Evolutionary conservation across 2,888 invertebrate genomes (phyloP).

Genomic region (Perizoma flavofasciatum): DNA sequence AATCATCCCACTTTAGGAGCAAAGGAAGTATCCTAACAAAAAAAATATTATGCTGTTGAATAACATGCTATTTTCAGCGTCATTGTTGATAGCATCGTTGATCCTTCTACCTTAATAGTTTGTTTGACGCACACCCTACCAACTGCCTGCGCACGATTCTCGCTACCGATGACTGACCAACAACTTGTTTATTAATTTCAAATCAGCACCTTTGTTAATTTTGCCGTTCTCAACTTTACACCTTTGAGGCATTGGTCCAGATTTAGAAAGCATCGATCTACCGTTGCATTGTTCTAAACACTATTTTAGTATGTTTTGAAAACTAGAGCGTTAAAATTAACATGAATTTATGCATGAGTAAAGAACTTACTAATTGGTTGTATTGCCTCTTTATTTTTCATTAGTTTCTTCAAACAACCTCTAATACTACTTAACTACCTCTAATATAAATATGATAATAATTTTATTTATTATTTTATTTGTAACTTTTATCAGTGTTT

Average conservation of each 20-base stretch:
- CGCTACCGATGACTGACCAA: constrained; percentile 49
- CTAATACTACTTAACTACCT: no score
- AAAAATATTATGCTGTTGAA: not conserved
- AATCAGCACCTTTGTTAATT: constrained; percentile 21
- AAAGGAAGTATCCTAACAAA: no score
- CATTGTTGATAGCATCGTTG: constrained; percentile 18
- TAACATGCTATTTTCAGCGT: constrained; percentile 9
- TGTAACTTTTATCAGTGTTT: no score
- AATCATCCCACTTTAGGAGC: no score
- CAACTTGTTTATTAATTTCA: constrained; percentile 39
- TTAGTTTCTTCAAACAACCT: not conserved
- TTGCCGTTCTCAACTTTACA: constrained; percentile 20
- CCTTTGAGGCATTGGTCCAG: constrained; percentile 5
- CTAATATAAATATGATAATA: no score
- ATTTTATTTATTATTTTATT: no score
- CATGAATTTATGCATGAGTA: constrained; percentile 17
- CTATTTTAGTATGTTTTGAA: constrained; percentile 28
- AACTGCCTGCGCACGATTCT: constrained; percentile 44
- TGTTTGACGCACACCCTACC: constrained; percentile 35
- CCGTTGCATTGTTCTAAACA: constrained; percentile 24
- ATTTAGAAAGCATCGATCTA: constrained; percentile 14
- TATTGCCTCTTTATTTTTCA: not conserved
- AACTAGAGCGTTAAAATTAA: constrained; percentile 35
- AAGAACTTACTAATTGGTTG: constrained; percentile 13
- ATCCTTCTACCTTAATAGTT: constrained; percentile 26